Conservation (phyloP, 30 jellyfish, hydroid and myxozoan species). For the Haliclystus octoradiatus region DNA sequence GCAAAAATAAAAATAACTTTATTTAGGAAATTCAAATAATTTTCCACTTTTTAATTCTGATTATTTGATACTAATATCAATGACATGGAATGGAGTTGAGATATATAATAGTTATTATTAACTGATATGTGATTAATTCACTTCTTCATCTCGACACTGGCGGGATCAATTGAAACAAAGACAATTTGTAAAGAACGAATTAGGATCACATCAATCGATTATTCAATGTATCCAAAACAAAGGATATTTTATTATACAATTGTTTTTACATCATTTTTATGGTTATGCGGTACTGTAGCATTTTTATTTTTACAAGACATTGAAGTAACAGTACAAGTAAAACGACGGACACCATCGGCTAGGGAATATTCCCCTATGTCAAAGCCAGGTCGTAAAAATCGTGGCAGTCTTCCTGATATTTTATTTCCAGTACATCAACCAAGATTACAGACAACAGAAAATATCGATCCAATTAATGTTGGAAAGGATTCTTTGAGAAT, state of each 20-base stretch:
- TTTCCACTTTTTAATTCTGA: too few relatives aligned
- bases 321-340: constrained; percentile 93
- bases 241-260: constrained; percentile 70
- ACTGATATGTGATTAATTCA: too few relatives aligned
- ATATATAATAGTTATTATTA: too few relatives aligned
- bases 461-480: background rate
- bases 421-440: background rate
- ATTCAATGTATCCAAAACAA: constrained; percentile 63
- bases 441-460: background rate
- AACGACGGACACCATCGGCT: constrained; percentile 19
- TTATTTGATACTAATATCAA: too few relatives aligned
- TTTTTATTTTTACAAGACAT: constrained; percentile 87
- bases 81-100: too few relatives aligned
- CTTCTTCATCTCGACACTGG: background rate
- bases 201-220: background rate
- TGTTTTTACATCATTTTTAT: constrained; percentile 68
- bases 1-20: too few relatives aligned
- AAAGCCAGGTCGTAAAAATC: background rate
- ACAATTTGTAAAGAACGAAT: background rate
- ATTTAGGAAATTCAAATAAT: too few relatives aligned
- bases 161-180: background rate
- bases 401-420: background rate
- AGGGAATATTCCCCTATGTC: background rate
- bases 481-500: background rate
- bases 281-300: constrained; percentile 81